A percentile compares a stretch with the other conserved stretches of the same genome.
Conservation (phyloP, 2,888 invertebrate genomes). For the Sarcophaga carnaria region DNA sequence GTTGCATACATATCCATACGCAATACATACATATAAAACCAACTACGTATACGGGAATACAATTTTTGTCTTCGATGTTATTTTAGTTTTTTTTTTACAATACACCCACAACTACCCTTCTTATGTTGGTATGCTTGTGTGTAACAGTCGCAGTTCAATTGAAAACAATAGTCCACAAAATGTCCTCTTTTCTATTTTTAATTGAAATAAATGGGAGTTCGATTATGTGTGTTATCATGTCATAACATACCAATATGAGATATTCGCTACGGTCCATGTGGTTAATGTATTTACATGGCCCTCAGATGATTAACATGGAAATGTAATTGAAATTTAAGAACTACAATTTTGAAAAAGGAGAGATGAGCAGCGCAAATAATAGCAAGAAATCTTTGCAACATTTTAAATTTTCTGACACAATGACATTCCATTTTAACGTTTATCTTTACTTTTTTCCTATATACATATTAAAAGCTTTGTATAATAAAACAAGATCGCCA, state of each 20-base stretch:
- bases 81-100: too few relatives aligned
- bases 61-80: too few relatives aligned
- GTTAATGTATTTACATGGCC: background rate
- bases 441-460: background rate
- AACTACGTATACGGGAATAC: too few relatives aligned
- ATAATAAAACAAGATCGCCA: background rate
- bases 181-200: constrained; percentile 28
- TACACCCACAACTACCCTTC: too few relatives aligned
- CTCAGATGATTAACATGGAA: too few relatives aligned
- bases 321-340: constrained; percentile 7
- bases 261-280: too few relatives aligned
- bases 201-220: constrained; percentile 68
- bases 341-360: background rate
- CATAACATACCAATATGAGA: background rate
- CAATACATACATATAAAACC: background rate
- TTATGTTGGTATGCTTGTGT: background rate
- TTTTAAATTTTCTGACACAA: constrained; percentile 34
- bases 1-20: background rate
- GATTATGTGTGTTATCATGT: constrained; percentile 66
- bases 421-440: constrained; percentile 37
- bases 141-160: constrained; percentile 39
- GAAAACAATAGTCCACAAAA: constrained; percentile 64
- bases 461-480: background rate
- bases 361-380: too few relatives aligned
- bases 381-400: background rate